Evolutionary conservation across 2,797 vertebrate species (phyloP).

Genomic region (Hippocampus kuda): DNA sequence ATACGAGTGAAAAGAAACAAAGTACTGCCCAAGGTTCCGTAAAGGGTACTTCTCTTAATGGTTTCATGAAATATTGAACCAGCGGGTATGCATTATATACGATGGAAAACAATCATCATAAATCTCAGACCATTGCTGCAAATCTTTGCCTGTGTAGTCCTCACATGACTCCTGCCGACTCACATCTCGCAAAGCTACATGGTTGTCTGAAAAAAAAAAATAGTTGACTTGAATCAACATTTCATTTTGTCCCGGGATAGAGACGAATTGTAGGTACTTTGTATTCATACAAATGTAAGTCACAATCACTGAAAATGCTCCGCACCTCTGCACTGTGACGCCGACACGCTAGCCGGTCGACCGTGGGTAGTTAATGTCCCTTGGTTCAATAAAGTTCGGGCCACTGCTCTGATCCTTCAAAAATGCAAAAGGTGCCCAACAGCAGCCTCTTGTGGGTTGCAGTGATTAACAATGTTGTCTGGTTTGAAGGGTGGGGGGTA

Average conservation of each 20-base stretch:
- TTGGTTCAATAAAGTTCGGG: not conserved
- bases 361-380: not conserved
- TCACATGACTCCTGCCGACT: not conserved
- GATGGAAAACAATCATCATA: not conserved
- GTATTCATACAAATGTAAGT: too few species aligned
- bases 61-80: not conserved
- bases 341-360: too few species aligned
- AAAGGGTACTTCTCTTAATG: not conserved
- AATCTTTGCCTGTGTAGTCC: not conserved
- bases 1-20: not conserved
- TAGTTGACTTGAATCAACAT: too few species aligned
- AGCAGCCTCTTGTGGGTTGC: constrained; percentile 36
- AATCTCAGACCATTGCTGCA: not conserved
- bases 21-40: not conserved
- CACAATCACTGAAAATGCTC: too few species aligned
- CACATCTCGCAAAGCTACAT: not conserved
- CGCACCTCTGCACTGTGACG: too few species aligned
- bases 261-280: too few species aligned
- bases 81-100: not conserved
- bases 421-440: constrained; percentile 9
- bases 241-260: too few species aligned
- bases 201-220: too few species aligned
- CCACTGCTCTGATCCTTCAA: not conserved
- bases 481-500: not conserved
- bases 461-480: too few species aligned